Conservation (phyloP, 2,797 vertebrate genomes). For the Spea hammondii region DNA sequence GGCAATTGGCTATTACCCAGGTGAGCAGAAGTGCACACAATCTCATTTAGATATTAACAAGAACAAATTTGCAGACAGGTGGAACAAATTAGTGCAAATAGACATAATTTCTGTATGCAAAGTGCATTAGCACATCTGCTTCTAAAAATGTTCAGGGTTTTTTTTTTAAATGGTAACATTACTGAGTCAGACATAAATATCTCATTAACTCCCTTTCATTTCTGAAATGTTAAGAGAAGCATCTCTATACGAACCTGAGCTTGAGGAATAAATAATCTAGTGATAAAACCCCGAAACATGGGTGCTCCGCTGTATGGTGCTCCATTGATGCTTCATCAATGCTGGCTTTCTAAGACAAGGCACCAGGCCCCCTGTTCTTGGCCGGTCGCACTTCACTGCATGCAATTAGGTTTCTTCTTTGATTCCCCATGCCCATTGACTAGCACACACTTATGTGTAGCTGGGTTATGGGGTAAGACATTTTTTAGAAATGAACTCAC, state of each 20-base stretch:
- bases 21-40: constrained; percentile 16
- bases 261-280: too few species aligned
- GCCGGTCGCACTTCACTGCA: too few species aligned
- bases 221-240: not conserved
- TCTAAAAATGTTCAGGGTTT: constrained; percentile 20
- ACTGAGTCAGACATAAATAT: constrained; percentile 20
- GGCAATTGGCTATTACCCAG: constrained; percentile 37
- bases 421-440: too few species aligned
- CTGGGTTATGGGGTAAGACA: too few species aligned
- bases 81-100: constrained; percentile 39
- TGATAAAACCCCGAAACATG: too few species aligned
- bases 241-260: not conserved
- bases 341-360: too few species aligned
- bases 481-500: too few species aligned
- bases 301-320: too few species aligned
- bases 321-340: too few species aligned
- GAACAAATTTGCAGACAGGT: constrained; percentile 28
- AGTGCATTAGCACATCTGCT: constrained; percentile 38
- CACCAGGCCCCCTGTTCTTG: too few species aligned
- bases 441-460: too few species aligned
- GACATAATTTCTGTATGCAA: constrained; percentile 33
- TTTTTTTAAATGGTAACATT: constrained; percentile 5
- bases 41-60: constrained; percentile 38
- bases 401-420: too few species aligned
- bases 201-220: not conserved